A percentile compares a stretch with the other conserved stretches of the same genome.
Evolutionary conservation across 1,140 invertebrate genomes (phyloP).

Genomic region (Drosophila takahashii): DNA sequence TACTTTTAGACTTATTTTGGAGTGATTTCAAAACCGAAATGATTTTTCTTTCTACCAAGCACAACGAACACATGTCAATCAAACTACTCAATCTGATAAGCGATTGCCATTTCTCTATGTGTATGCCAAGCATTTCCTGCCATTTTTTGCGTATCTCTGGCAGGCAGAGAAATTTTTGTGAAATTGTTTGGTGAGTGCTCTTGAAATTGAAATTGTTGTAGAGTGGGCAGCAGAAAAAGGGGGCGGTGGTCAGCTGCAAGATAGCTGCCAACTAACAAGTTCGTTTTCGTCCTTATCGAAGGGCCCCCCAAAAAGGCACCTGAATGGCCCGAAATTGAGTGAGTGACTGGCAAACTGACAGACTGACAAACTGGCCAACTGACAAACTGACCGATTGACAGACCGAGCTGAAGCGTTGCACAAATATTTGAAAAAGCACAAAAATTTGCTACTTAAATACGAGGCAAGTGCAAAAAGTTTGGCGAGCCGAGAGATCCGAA

Average conservation of each 20-base stretch:
- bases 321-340: conserved; percentile 35
- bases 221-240: conserved; percentile 1
- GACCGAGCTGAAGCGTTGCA: conserved; percentile 62
- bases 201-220: conserved; percentile 78
- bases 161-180: conserved; percentile 57
- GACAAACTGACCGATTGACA: conserved; percentile 55
- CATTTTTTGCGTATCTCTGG: conserved; percentile 46
- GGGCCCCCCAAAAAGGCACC: conserved; percentile 29
- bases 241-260: conserved; percentile 54
- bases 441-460: conserved; percentile 78
- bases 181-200: conserved; percentile 75
- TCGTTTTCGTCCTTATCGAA: conserved; percentile 67
- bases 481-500: conserved; percentile 28
- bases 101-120: not conserved
- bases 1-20: no score
- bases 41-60: not conserved
- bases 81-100: not conserved
- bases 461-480: conserved; percentile 59
- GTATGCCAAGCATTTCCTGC: conserved; percentile 8
- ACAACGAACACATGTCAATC: not conserved
- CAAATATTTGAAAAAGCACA: conserved; percentile 78
- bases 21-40: not conserved
- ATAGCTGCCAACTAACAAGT: conserved; percentile 70
- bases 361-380: conserved; percentile 43
- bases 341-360: conserved; percentile 38